Base-by-base conservation (phyloP, 2,113 vertebrate genomes). In the Passer domesticus region DNA sequence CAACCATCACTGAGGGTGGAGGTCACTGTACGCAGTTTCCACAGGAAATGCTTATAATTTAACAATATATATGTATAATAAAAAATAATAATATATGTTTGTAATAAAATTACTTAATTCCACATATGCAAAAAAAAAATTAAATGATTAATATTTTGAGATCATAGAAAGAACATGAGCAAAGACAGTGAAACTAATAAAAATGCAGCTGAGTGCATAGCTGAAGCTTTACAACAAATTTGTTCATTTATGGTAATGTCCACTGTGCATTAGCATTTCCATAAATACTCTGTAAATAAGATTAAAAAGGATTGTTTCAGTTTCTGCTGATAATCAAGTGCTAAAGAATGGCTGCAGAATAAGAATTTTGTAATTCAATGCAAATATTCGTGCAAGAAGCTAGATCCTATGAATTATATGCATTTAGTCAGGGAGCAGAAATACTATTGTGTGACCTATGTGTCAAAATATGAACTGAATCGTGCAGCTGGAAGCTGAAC, bases 401-500 rank as follows among this genome's bases (percentile, higher is more conserved):
- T 46, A 58, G 47, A 82, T 58, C 75, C 75, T 77, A 69, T 55
- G 67, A 92, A 95, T 93, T 95, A 90, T 2, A 91, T 0, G 3
- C 78, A 69, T 91, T 92, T 95, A 95, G 78, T 73, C 59, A 85
- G 90, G 78, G 63, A 95, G 50, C 63, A 93, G 82, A 88, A 94
- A 91, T 83, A 87, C 55, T 55, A 39, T 33, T 60, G 68, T 79
- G 82, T 91, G 93, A 95, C 94, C 93, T 86, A 17, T 64, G 46
- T 87, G 82, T 88, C 93, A 85, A 88, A 89, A 92, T 75, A 83
- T 35, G 24, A 92, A 89, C 89, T 41, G 66, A 94, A 91, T 64
- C 28, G 23, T 94, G 91, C 92, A 95, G 89, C 89, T 95, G 90
- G 94, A 95, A 93, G 78, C 74, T 39, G 75, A 89, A 62, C 58